Conservation (phyloP, 2,113 vertebrate genomes). For the Phalacrocorax pelagicus region DNA sequence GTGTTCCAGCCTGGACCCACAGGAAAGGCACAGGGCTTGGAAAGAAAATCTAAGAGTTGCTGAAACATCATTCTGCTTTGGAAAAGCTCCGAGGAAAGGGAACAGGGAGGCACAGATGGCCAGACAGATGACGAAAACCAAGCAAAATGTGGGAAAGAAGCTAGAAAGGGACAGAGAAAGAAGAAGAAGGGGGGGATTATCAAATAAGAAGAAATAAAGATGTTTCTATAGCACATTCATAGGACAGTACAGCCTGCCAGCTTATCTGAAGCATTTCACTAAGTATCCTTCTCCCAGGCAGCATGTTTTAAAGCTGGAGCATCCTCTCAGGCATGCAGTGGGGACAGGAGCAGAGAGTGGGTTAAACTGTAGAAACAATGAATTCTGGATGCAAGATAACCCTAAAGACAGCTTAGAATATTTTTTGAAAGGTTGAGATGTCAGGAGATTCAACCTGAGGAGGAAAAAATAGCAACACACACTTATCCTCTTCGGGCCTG, state of each 20-base stretch:
- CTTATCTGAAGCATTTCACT: neutral
- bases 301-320: neutral
- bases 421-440: neutral
- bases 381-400: neutral
- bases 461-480: neutral
- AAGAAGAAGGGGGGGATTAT: accelerated
- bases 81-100: neutral
- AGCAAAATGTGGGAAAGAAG: neutral
- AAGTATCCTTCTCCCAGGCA: neutral
- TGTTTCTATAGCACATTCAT: neutral
- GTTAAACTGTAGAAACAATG: neutral
- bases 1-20: neutral
- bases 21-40: neutral
- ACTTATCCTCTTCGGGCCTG: neutral
- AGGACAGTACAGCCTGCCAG: neutral
- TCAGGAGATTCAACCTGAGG: neutral
- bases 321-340: neutral
- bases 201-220: neutral
- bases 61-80: neutral
- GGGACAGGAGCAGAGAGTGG: neutral
- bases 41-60: neutral
- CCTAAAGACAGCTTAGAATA: neutral
- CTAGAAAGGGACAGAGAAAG: neutral
- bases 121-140: neutral
- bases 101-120: conserved; percentile 9